Conservation (phyloP, 1,140 invertebrate genomes). For the Phthorimaea operculella region DNA sequence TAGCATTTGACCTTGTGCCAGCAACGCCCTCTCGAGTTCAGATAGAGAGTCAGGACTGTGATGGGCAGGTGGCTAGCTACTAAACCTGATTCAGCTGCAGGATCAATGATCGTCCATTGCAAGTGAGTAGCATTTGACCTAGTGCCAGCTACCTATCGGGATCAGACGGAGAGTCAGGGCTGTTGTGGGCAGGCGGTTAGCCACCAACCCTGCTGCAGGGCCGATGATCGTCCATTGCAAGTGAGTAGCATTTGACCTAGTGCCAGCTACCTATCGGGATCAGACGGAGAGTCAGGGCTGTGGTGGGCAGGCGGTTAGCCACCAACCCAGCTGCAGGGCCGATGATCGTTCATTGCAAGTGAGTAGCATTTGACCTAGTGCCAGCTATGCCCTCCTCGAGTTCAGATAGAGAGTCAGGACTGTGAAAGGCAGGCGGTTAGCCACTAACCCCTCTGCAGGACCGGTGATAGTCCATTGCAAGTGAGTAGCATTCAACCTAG, state of each 20-base stretch:
- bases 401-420: conserved; percentile 89
- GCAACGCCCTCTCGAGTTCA: conserved; percentile 92
- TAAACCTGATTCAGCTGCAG: conserved; percentile 72
- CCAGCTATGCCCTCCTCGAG: conserved; percentile 88
- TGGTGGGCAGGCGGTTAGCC: conserved; percentile 81
- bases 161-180: conserved; percentile 89
- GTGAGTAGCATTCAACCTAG: too few species aligned
- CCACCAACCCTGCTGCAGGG: conserved; percentile 76
- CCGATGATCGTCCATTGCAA: conserved; percentile 97
- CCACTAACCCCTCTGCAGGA: conserved; percentile 76
- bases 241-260: too few species aligned
- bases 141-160: too few species aligned
- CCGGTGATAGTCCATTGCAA: conserved; percentile 93
- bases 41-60: conserved; percentile 87
- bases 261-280: too few species aligned
- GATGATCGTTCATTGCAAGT: too few species aligned
- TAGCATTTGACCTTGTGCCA: too few species aligned
- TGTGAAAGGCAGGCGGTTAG: conserved; percentile 81
- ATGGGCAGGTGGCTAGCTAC: conserved; percentile 79
- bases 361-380: too few species aligned
- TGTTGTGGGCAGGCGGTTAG: conserved; percentile 81
- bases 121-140: conserved; percentile 87
- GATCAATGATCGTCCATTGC: conserved; percentile 95
- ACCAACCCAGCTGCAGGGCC: conserved; percentile 65
- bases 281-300: conserved; percentile 85